Conservation (phyloP, 2,113 vertebrate species). For the Glaucidium brasilianum region DNA sequence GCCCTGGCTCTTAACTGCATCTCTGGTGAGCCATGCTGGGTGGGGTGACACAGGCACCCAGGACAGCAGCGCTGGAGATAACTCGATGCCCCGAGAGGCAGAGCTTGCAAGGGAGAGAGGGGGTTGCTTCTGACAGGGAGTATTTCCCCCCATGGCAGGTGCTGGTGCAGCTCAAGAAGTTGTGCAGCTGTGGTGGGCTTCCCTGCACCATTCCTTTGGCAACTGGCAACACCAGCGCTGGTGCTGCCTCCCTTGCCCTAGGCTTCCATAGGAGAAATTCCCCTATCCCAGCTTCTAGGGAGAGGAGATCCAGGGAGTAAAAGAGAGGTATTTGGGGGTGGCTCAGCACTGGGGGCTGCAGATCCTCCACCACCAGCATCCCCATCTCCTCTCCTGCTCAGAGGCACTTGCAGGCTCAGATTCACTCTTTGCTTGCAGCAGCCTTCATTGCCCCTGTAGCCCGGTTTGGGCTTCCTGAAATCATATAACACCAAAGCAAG, state of each 20-base stretch:
- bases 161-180: not conserved
- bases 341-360: not conserved
- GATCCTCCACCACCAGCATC: not conserved
- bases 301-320: not conserved
- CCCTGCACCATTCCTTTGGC: not conserved
- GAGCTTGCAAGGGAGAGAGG: not conserved
- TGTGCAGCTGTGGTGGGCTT: not conserved
- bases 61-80: not conserved
- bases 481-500: not conserved
- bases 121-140: not conserved
- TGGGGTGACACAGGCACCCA: conserved; percentile 42
- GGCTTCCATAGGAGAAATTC: not conserved
- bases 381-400: not conserved
- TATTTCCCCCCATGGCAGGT: not conserved
- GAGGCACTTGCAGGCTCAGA: not conserved
- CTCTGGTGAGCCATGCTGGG: conserved; percentile 39
- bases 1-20: conserved; percentile 19
- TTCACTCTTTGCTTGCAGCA: not conserved
- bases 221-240: not conserved
- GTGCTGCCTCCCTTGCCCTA: rapidly evolving
- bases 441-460: not conserved
- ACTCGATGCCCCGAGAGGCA: not conserved
- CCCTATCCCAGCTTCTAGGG: not conserved
- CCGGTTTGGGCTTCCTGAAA: not conserved
- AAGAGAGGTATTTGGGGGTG: not conserved